Evolutionary conservation across 2,888 invertebrate genomes (phyloP), one percentile per base, ranked within the genome.

Genomic region (Corythucha ciliata): DNA sequence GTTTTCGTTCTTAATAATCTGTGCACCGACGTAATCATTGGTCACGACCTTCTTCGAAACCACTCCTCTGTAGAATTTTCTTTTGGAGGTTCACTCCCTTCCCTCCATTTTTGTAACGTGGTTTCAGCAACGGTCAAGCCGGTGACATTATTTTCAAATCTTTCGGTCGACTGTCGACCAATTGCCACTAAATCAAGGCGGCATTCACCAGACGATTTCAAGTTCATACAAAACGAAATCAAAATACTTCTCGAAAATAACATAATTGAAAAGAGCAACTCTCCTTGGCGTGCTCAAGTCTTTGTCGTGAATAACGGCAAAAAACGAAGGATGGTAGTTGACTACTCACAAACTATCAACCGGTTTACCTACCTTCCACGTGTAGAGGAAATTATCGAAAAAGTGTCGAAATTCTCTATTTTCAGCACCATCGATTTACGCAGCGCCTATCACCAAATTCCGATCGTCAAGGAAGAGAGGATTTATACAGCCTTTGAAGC

Each of bases 401-500:
- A 44, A 36, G 44, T 50, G 4, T 25, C 42, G 8, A 33, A 14
- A 10, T 34, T 20, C 32, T 20, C 20, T 12, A 5, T 7, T 3
- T 48, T 42, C 25, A 42, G 42, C 36, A 14, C 42, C 2, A 34
- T 50, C 7, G 42, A 44, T 26, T 14, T 42, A 10, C 21, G 21
- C 33, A 42, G 22, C 20, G 50, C 50, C 4, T 50, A 50, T 20
- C 42, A 50, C n/a, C 42, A 50, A 25, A 36, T 50, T 6, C 50
- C 24, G 2, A 42, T 50, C 16, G 12, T 21, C 4, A 44, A 50
- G n/a, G 25, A 41, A 16, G 42, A 50, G 8, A 42, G 20, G 24
- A n/a, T 16, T 29, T 45, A 26, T 26, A 45, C 51, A 14, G 37
- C 45, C n/a, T 51, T 51, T 27, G 51, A 51, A 36, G 51, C 51